Percentiles rank a stretch among this genome's conserved stretches.
phyloP scores from a whole-genome alignment of 2,113 vertebrate species.

The Nerophis ophidion region DNA sequence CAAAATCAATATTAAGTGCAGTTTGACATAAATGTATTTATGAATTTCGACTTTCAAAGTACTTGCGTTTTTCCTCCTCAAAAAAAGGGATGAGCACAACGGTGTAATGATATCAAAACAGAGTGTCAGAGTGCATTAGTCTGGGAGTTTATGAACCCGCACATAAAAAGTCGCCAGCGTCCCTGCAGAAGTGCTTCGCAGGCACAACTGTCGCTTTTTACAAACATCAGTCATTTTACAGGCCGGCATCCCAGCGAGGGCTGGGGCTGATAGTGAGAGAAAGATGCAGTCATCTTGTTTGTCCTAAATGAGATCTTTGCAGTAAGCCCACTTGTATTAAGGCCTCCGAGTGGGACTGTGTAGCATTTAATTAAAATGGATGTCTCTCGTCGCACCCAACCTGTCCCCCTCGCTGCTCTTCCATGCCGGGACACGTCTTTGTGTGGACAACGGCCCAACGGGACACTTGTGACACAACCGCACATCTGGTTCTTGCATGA shows the following conservation, averaged over 20 bases:
- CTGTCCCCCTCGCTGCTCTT: conserved; percentile 64
- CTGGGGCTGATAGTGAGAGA: conserved; percentile 69
- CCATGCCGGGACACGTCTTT: conserved; percentile 65
- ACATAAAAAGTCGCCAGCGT: conserved; percentile 86
- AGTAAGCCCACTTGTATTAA: conserved; percentile 66
- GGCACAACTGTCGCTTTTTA: conserved; percentile 92
- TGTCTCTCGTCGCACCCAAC: conserved; percentile 66
- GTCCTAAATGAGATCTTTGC: conserved; percentile 68
- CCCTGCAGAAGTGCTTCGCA: conserved; percentile 92
- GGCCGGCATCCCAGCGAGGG: conserved; percentile 50
- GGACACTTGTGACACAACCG: conserved; percentile 59
- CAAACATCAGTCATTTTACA: conserved; percentile 80
- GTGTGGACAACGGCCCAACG: conserved; percentile 63
- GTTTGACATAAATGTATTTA: conserved; percentile 99
- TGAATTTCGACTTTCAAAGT: conserved; percentile 99
- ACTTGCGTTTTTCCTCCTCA: conserved; percentile 99
- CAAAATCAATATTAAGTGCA: conserved; percentile 99
- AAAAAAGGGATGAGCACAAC: conserved; percentile 99
- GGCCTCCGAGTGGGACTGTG: conserved; percentile 58
- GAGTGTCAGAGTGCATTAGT: conserved; percentile 99
- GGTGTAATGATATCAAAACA: conserved; percentile 99
- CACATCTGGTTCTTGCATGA: conserved; percentile 33
- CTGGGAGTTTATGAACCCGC: conserved; percentile 87
- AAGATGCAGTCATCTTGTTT: conserved; percentile 75
- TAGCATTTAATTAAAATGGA: conserved; percentile 73